Evolutionary conservation across 2,797 vertebrate species (phyloP), one percentile per base, ranked within the genome.

Genomic region (Dendrocincla fuliginosa): DNA sequence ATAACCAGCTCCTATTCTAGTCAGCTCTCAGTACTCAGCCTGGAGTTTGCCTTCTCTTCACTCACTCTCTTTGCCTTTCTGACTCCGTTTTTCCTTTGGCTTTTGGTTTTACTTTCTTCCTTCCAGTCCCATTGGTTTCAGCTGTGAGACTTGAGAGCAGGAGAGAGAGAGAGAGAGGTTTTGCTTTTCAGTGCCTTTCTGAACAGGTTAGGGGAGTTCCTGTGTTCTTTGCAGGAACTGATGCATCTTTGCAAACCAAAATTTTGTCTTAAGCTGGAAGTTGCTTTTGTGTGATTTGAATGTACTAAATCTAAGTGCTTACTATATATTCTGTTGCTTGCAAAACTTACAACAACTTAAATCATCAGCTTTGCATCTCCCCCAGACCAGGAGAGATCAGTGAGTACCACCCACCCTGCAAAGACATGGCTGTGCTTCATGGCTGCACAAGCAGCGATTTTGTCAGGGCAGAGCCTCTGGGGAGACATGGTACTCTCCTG

Each of bases 401-500:
- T 37, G 67, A 85, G 10, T 49, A 24, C 17, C 24, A 20, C 44
- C 35, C 68, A 6, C 13, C 23, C 35, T 42, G 28, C 55, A 46
- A n/a, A 76, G 68, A 23, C 16, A 2, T 9, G 20, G 9, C 22
- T n/a, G 28, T 46, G 59, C 33, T 37, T 7, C 41, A n/a, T 46
- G 63, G 16, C 64, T 85, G 55, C 71, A 91, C 75, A 27, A 65
- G 50, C 27, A 33, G 44, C 25, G 42, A 1, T 32, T 68, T 18
- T 39, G 35, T 37, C 11, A 42, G 46, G 46, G 27, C 30, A 68
- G 33, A 63, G 52, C 49, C 24, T 46, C 35, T 16, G 64, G 67
- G 35, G 49, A 44, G 28, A 7, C 2, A 0, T 3, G 6, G 3
- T 4, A 1, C 33, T 25, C 27, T 92, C n/a, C 30, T 59, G 57